phyloP scores from a whole-genome alignment of 35 echinoderm and acorn worm species.

The Lytechinus variegatus region DNA sequence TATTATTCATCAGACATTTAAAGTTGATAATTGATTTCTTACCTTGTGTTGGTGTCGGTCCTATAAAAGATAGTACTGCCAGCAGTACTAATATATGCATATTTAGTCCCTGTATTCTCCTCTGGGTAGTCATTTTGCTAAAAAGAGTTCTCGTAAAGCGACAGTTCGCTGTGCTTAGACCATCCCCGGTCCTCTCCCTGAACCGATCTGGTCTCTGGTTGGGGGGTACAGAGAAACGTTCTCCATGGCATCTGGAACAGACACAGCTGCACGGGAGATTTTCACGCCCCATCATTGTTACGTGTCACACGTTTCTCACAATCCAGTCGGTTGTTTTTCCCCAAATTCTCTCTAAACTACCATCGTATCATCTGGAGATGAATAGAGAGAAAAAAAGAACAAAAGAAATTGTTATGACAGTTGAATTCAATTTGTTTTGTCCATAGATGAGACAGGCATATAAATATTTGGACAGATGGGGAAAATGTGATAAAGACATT shows the following conservation, averaged over 20 bases:
- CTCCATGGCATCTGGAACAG: background rate
- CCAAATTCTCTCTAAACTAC: background rate
- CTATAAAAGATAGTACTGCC: constrained; percentile 18
- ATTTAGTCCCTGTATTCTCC: background rate
- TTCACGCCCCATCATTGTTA: constrained; percentile 32
- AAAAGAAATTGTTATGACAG: constrained; percentile 19
- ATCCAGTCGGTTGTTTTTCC: background rate
- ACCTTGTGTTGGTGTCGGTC: constrained; percentile 18
- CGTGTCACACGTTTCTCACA: constrained; percentile 13
- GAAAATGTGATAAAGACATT: background rate
- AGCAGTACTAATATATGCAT: background rate
- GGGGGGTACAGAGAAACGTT: background rate
- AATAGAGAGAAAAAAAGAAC: background rate
- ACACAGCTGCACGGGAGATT: constrained; percentile 10
- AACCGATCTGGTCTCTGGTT: background rate
- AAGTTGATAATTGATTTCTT: background rate
- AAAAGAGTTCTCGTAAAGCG: background rate
- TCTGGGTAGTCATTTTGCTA: constrained; percentile 11
- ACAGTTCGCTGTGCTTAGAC: background rate
- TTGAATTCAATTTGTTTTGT: background rate
- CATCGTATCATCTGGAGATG: background rate
- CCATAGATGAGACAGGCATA: background rate
- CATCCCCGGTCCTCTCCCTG: background rate
- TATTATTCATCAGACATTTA: too few relatives aligned
- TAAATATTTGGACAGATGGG: background rate